These are phyloP conservation scores for Cheirogaleus medius DNA, from an alignment of 2,113 vertebrate species.

Conservation along the genomic window DNA sequence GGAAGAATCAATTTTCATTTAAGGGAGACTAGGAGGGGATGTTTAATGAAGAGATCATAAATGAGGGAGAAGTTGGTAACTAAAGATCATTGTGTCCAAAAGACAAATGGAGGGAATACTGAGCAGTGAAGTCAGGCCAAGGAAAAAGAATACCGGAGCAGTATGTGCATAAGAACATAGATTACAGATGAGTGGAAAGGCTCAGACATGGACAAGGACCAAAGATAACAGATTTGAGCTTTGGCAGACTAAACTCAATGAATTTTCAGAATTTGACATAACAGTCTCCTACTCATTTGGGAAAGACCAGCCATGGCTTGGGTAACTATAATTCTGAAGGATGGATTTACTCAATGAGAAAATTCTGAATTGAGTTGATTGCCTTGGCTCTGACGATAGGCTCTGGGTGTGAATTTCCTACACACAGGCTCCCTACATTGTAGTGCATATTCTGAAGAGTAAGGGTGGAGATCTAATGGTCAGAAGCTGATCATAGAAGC, in stretches of 20 bases:
- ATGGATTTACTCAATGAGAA: neutral
- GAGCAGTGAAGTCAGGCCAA: neutral
- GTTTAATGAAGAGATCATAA: neutral
- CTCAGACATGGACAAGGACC: neutral
- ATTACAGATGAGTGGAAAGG: neutral
- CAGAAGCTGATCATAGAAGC: neutral
- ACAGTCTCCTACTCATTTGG: neutral
- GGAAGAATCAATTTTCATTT: neutral
- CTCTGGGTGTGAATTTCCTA: neutral
- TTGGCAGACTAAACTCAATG: neutral
- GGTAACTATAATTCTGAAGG: neutral
- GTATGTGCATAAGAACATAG: neutral
- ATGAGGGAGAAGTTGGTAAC: neutral
- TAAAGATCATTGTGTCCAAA: neutral
- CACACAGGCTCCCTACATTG: neutral
- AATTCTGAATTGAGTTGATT: neutral
- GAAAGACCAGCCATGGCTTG: neutral
- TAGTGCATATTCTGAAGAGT: neutral
- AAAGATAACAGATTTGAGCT: neutral
- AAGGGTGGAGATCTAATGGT: neutral
- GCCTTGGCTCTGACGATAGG: neutral
- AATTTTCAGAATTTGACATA: neutral
- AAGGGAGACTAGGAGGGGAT: neutral
- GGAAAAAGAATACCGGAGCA: neutral
- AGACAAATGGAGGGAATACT: accelerated